Evolutionary conservation across 1,140 invertebrate species (phyloP).

Genomic region (Zelostemma sp.): DNA sequence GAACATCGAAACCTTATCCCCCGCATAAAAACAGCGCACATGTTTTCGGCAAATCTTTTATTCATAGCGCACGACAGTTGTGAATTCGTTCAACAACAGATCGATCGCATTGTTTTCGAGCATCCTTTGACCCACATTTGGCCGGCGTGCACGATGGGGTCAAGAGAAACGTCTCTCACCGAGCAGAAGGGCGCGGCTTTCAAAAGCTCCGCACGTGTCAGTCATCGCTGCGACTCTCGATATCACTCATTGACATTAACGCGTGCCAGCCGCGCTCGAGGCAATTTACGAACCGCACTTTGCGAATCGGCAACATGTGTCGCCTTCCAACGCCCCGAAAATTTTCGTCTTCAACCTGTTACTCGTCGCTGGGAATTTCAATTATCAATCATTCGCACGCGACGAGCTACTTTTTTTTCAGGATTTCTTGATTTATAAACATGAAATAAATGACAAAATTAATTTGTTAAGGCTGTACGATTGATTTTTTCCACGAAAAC

Average conservation of each 20-base stretch:
- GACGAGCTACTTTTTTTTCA: too few relatives aligned
- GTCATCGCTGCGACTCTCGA: slow-evolving; percentile 20
- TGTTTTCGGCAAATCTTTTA: slow-evolving; percentile 30
- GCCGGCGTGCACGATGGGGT: slow-evolving; percentile 15
- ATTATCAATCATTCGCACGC: too few relatives aligned
- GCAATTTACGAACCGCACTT: slow-evolving; percentile 41
- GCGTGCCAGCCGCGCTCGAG: slow-evolving; percentile 36
- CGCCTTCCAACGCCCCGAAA: slow-evolving; percentile 34
- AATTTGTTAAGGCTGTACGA: too few relatives aligned
- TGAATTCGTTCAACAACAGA: slow-evolving; percentile 33
- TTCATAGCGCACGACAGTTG: slow-evolving; percentile 20
- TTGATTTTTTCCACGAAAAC: too few relatives aligned
- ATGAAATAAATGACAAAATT: too few relatives aligned
- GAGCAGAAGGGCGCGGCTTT: slow-evolving; percentile 6
- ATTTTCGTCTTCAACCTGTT: slow-evolving; percentile 11
- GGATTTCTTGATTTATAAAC: too few relatives aligned
- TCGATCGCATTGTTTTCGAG: slow-evolving; percentile 40
- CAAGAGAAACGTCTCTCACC: slow-evolving; percentile 9
- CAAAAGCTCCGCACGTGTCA: slow-evolving; percentile 31
- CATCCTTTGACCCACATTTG: slow-evolving; percentile 32
- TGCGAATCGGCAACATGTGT: slow-evolving; percentile 47
- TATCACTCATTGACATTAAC: slow-evolving; percentile 34
- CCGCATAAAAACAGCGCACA: too few relatives aligned
- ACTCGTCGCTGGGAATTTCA: too few relatives aligned
- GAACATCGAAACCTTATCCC: too few relatives aligned